A percentile compares a stretch with the other conserved stretches of the same genome.
These are phyloP conservation scores for Lasius fuliginosus DNA, from an alignment of 2,888 invertebrate species.

Conservation along the genomic window DNA sequence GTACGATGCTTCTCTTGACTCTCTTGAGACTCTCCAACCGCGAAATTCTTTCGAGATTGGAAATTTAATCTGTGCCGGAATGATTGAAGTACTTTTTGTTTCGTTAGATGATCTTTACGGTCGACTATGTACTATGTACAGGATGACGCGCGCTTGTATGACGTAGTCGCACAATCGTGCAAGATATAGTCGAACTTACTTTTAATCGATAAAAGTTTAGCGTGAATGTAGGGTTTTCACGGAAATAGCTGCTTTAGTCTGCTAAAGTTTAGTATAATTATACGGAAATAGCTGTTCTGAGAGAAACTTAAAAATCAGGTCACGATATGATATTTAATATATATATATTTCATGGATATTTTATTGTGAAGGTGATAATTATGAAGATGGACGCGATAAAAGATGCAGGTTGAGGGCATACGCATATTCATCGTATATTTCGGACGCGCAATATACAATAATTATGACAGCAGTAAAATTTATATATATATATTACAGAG, in stretches of 20 bases:
- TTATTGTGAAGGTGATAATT: conserved; percentile 28
- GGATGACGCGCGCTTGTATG: not conserved
- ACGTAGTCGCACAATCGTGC: not conserved
- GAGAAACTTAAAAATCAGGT: conserved; percentile 36
- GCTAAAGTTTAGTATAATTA: not conserved
- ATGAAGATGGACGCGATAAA: not conserved
- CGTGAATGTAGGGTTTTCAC: not conserved
- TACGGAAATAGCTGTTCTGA: conserved; percentile 23
- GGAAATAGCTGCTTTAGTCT: conserved; percentile 1
- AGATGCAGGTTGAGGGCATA: not conserved
- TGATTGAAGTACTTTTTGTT: not conserved
- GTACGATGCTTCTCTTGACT: not conserved
- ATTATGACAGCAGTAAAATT: not conserved
- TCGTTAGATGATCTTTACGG: not conserved
- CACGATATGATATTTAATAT: not conserved
- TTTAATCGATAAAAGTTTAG: not conserved
- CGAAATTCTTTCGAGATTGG: not conserved
- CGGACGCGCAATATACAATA: not conserved
- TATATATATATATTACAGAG: not conserved
- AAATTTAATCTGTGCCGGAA: not conserved
- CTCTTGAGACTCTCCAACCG: not conserved
- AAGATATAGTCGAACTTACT: not conserved
- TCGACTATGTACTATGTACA: not conserved
- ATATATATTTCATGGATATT: conserved; percentile 1
- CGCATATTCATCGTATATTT: not conserved